These are phyloP conservation scores for Anser cygnoides DNA, from an alignment of 2,113 vertebrate genomes.

Conservation along the genomic window DNA sequence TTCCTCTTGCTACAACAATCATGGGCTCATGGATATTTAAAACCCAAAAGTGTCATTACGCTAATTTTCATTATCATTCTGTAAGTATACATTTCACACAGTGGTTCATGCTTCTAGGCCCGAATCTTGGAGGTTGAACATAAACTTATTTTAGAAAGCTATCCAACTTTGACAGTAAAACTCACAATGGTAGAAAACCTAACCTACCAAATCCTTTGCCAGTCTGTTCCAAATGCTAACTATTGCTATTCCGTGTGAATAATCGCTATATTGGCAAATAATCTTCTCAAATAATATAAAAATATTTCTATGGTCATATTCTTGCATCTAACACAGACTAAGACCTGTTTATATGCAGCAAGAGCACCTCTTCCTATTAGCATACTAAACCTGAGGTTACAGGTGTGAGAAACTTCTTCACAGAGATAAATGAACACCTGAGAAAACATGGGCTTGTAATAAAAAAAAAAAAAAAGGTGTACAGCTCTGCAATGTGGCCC, in stretches of 20 bases:
- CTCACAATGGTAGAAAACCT: background rate
- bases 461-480: conserved; percentile 12
- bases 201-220: background rate
- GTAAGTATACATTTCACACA: background rate
- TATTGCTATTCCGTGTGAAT: background rate
- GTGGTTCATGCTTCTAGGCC: background rate
- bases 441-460: conserved; percentile 47
- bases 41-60: background rate
- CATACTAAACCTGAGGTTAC: conserved; percentile 23
- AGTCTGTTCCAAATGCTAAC: background rate
- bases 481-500: conserved; percentile 31
- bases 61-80: background rate
- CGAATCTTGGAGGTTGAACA: background rate
- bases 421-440: conserved; percentile 62
- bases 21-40: background rate
- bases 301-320: background rate
- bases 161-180: background rate
- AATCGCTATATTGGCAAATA: background rate
- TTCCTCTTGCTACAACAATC: background rate
- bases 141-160: background rate
- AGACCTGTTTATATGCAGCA: background rate
- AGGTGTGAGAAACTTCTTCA: conserved; percentile 42
- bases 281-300: background rate
- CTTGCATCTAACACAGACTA: background rate
- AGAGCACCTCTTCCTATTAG: background rate